A percentile compares a stretch with the other conserved stretches of the same genome.
phyloP scores from a whole-genome alignment of 2,113 vertebrate genomes.

The Macrotis lagotis region DNA sequence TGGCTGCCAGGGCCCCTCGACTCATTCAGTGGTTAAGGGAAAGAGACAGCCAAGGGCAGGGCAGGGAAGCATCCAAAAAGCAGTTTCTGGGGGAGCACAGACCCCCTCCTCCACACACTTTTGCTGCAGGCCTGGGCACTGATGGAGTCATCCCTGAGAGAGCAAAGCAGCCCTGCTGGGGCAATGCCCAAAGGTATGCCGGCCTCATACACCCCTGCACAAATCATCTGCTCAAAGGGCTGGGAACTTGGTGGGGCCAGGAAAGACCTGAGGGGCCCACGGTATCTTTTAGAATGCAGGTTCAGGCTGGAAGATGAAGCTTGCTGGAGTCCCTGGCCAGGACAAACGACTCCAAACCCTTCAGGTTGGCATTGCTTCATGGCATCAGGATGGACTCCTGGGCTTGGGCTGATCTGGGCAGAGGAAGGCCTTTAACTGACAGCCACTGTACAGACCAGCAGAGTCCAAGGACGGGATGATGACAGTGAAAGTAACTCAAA shows the following conservation, averaged over 20 bases:
- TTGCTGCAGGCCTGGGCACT: not conserved
- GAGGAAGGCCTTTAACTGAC: not conserved
- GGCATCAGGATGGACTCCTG: too few relatives aligned
- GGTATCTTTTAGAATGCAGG: not conserved
- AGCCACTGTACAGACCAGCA: not conserved
- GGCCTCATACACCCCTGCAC: not conserved
- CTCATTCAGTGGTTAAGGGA: not conserved
- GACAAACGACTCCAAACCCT: too few relatives aligned
- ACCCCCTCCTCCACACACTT: not conserved
- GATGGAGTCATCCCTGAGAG: not conserved
- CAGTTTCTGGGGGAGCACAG: not conserved
- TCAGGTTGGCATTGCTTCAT: too few relatives aligned
- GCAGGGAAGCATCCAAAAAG: conserved; percentile 35
- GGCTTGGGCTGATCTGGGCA: too few relatives aligned
- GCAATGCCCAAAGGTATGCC: not conserved
- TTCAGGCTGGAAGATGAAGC: not conserved
- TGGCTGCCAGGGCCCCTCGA: not conserved
- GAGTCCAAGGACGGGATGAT: not conserved
- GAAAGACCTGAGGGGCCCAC: too few relatives aligned
- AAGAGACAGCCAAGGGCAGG: not conserved
- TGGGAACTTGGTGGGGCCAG: not conserved
- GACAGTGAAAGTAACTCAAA: not conserved
- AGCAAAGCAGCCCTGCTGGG: not conserved
- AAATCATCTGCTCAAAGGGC: not conserved
- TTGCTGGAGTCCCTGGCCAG: too few relatives aligned